A percentile compares a stretch with the other conserved stretches of the same genome.
phyloP scores from a whole-genome alignment of 2,888 invertebrate genomes.

The Eretmocerus hayati region DNA sequence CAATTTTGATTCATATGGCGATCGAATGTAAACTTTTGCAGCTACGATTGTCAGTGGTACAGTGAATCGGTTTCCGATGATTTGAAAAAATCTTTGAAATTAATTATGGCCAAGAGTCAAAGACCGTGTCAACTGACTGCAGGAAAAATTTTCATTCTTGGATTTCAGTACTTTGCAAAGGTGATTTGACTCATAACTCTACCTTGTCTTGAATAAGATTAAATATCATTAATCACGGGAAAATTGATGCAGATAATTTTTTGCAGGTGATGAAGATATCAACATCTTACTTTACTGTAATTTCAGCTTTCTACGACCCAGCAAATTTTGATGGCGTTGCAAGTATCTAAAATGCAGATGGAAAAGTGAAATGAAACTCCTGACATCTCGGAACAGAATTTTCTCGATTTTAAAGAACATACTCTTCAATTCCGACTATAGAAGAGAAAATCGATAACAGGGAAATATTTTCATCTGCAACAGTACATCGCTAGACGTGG shows the following conservation, averaged over 20 bases:
- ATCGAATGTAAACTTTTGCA: conserved; percentile 1
- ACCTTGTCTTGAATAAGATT: background rate
- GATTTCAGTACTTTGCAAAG: conserved; percentile 15
- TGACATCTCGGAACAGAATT: no score
- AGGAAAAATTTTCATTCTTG: conserved; percentile 14
- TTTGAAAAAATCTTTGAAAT: conserved; percentile 8
- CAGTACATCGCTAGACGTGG: no score
- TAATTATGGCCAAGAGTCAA: conserved; percentile 16
- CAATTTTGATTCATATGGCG: background rate
- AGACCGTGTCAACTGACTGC: conserved; percentile 13
- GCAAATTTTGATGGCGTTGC: no score
- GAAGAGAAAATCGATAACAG: no score
- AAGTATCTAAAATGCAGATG: no score
- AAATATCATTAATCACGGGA: background rate
- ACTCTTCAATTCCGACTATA: no score
- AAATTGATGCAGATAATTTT: no score
- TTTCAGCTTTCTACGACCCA: no score
- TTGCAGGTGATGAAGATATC: conserved; percentile 16
- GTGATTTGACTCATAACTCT: conserved; percentile 3
- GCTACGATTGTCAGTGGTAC: conserved; percentile 18
- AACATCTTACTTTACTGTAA: conserved; percentile 18
- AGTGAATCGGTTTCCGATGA: conserved; percentile 3
- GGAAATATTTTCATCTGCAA: no score
- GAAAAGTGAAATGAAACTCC: no score
- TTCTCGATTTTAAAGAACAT: no score